Evolutionary conservation across 2,888 invertebrate species (phyloP).

Genomic region (Lymantria monacha): DNA sequence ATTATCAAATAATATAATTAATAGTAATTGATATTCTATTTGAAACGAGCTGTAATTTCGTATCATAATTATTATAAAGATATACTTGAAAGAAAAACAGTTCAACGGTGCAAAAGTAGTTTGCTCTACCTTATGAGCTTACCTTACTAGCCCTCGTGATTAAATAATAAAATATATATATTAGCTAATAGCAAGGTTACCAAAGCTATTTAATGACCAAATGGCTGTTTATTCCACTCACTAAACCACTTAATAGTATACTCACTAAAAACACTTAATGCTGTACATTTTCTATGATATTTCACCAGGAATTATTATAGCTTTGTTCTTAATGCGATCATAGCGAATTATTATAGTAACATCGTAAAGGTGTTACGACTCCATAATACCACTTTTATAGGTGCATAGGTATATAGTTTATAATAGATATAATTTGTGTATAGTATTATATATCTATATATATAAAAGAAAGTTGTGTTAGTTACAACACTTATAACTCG

Average conservation of each 20-base stretch:
- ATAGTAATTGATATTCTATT: no score
- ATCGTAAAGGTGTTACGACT: slow-evolving; percentile 24
- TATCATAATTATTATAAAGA: no score
- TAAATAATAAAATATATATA: background rate
- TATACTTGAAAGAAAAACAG: background rate
- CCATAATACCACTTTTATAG: slow-evolving; percentile 15
- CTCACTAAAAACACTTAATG: background rate
- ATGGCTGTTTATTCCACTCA: background rate
- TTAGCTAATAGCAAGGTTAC: background rate
- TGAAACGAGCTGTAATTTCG: no score
- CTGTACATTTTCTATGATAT: background rate
- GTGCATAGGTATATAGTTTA: background rate
- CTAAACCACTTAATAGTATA: slow-evolving; percentile 2
- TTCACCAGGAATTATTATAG: slow-evolving; percentile 5
- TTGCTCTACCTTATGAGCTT: no score
- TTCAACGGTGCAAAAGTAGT: background rate
- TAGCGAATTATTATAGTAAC: slow-evolving; percentile 15
- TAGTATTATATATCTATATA: no score
- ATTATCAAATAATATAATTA: no score
- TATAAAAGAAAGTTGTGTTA: no score
- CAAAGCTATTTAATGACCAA: background rate
- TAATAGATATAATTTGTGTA: background rate
- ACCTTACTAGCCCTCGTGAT: background rate
- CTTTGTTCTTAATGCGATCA: slow-evolving; percentile 15
- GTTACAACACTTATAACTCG: no score